Base-by-base conservation (phyloP, 2,888 invertebrate genomes). In the Nematopogon swammerdamellus region DNA sequence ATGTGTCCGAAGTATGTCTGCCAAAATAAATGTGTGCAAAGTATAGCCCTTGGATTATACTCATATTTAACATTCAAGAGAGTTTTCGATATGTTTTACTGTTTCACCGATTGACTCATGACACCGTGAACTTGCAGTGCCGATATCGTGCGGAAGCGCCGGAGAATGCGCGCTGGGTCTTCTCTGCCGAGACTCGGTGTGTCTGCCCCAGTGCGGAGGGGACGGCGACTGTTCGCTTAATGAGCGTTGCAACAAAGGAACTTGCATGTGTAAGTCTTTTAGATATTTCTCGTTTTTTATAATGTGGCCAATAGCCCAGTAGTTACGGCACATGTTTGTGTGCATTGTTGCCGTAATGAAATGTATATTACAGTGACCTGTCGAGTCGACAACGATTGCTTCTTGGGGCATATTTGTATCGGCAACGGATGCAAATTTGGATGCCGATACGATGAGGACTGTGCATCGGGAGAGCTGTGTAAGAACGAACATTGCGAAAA, bases 301-400 rank as follows among this genome's bases (percentile, higher is more conserved):
- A n/a, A n/a, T n/a, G n/a, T n/a, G n/a, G n/a, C n/a, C n/a, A n/a
- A n/a, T n/a, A n/a, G n/a, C n/a, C n/a, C n/a, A n/a, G n/a, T n/a
- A n/a, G n/a, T n/a, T 25, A 25, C 25, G 25, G 4, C 25, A 25
- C 4, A 25, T 25, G 25, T n/a, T n/a, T n/a, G n/a, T n/a, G n/a
- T n/a, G n/a, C n/a, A n/a, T n/a, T n/a, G n/a, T n/a, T n/a, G n/a
- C n/a, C n/a, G n/a, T n/a, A n/a, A n/a, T 10, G 25, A 25, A 25
- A 6, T 25, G 25, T 25, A 4, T 4, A 25, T 60, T 76, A 61
- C 67, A 85, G 85, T 95, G 51, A 95, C 94, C 2, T 95, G 95
- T 63, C 86, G 93, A 46, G 87, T 93, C 1, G 94, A 95, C 64
- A 92, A 94, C 60, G 95, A 95, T 61, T 95, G 95, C 60, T 94